These are phyloP conservation scores for Dinoponera quadriceps DNA, from an alignment of 1,140 invertebrate species.

Conservation along the genomic window DNA sequence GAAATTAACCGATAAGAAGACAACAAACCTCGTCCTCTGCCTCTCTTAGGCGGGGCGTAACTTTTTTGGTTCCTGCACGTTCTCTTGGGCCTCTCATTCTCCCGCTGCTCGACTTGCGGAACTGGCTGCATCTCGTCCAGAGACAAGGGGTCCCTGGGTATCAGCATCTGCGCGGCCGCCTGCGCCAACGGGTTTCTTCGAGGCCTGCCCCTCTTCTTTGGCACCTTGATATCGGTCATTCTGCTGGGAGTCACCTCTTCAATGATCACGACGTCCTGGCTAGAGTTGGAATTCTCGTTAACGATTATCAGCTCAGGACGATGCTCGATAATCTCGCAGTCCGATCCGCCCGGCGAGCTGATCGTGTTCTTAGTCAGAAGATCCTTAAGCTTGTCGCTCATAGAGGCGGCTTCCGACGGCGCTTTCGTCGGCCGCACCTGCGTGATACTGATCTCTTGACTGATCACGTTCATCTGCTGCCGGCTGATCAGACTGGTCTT, in stretches of 20 bases:
- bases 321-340: slow-evolving; percentile 84
- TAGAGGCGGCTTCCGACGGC: slow-evolving; percentile 33
- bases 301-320: slow-evolving; percentile 84
- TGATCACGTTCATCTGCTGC: slow-evolving; percentile 83
- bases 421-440: slow-evolving; percentile 75
- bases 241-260: slow-evolving; percentile 80
- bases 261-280: slow-evolving; percentile 84
- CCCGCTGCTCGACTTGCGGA: slow-evolving; percentile 71
- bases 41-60: slow-evolving; percentile 84
- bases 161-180: slow-evolving; percentile 20
- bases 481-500: slow-evolving; percentile 80
- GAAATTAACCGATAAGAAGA: slow-evolving; percentile 23
- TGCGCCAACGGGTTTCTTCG: slow-evolving; percentile 75
- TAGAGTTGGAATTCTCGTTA: slow-evolving; percentile 85
- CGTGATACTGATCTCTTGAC: slow-evolving; percentile 83
- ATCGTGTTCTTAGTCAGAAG: slow-evolving; percentile 73
- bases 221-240: slow-evolving; percentile 77
- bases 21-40: slow-evolving; percentile 81
- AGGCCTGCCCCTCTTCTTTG: slow-evolving; percentile 83
- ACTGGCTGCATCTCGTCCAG: slow-evolving; percentile 76
- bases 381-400: slow-evolving; percentile 79
- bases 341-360: slow-evolving; percentile 74
- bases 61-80: slow-evolving; percentile 84
- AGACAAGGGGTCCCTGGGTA: slow-evolving; percentile 79
- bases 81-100: slow-evolving; percentile 83